Conservation (phyloP, 2,888 invertebrate genomes). For the Brachynemurus nebulosus region DNA sequence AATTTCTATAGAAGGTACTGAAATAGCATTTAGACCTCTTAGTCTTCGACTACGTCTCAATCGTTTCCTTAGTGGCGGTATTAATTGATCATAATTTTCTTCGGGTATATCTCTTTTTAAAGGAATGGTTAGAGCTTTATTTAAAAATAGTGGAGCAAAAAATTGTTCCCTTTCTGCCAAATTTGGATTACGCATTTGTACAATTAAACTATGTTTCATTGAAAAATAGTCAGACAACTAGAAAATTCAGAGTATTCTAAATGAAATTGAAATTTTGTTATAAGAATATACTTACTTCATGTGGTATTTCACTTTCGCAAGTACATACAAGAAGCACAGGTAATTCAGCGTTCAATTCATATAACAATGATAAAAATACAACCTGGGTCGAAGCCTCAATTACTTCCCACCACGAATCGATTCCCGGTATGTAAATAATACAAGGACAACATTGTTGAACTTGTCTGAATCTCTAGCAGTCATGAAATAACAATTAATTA, state of each 20-base stretch:
- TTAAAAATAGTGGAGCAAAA: constrained; percentile 27
- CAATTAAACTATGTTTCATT: constrained; percentile 25
- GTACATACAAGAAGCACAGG: constrained; percentile 28
- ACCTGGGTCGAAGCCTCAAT: constrained; percentile 26
- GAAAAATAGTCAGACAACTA: constrained; percentile 27
- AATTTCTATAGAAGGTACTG: neutral
- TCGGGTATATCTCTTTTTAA: neutral
- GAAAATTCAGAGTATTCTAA: constrained; percentile 11
- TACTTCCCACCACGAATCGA: constrained; percentile 30
- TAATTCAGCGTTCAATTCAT: constrained; percentile 28
- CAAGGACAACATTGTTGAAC: constrained; percentile 26
- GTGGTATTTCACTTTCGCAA: constrained; percentile 26
- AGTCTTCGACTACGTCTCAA: neutral
- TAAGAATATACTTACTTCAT: neutral
- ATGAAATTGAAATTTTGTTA: neutral
- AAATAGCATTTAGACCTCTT: neutral
- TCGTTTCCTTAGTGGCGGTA: too few relatives aligned
- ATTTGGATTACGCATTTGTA: constrained; percentile 27
- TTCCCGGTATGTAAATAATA: constrained; percentile 25
- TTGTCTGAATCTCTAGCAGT: constrained; percentile 21
- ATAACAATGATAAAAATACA: constrained; percentile 25
- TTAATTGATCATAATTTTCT: too few relatives aligned
- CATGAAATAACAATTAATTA: neutral
- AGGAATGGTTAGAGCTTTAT: constrained; percentile 11
- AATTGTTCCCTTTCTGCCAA: constrained; percentile 26